Conservation (phyloP, 2,797 vertebrate species). For the Catharus ustulatus region DNA sequence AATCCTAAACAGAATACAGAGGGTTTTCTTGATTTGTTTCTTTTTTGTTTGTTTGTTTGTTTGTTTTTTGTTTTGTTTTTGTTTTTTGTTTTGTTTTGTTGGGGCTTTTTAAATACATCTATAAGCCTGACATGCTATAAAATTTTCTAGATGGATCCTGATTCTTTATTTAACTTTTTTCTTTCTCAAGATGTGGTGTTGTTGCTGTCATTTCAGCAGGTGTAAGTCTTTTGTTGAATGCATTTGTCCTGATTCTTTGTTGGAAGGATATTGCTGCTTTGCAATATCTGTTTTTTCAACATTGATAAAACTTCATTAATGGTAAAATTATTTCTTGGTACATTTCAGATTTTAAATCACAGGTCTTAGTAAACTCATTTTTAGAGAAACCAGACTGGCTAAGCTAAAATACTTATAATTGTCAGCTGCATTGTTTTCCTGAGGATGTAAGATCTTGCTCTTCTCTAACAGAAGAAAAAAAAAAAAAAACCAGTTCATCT, state of each 20-base stretch:
- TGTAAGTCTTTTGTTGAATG: background rate
- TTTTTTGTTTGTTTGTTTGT: background rate
- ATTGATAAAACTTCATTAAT: background rate
- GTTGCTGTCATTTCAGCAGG: background rate
- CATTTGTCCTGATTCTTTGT: background rate
- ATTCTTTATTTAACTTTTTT: background rate
- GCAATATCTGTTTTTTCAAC: background rate
- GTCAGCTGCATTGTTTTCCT: background rate
- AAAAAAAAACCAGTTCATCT: no score
- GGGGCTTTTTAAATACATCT: background rate
- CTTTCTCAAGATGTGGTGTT: background rate
- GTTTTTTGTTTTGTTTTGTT: no score
- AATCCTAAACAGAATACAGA: background rate
- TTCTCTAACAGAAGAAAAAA: background rate
- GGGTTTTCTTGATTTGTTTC: background rate
- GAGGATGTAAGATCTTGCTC: background rate
- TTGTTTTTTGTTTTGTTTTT: background rate
- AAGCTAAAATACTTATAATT: background rate
- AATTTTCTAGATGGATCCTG: background rate
- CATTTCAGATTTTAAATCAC: background rate
- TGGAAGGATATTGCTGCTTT: background rate
- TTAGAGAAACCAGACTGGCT: background rate
- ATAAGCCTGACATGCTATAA: background rate
- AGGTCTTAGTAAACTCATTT: background rate
- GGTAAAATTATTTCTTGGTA: background rate